Conservation (phyloP, 2,888 invertebrate genomes). For the Callimorpha dominula region DNA sequence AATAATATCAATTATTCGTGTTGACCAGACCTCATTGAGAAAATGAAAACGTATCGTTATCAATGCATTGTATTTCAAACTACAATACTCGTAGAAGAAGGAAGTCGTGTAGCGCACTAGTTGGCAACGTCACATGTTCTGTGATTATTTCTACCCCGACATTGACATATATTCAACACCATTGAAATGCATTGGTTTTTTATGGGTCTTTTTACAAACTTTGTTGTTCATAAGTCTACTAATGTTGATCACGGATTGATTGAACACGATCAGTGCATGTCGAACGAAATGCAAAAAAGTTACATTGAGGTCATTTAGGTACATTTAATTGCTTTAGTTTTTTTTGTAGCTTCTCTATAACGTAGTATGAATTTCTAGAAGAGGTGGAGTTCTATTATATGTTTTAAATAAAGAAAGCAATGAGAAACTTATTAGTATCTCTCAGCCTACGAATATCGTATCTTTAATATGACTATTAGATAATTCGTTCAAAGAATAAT, state of each 20-base stretch:
- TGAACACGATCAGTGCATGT: too few species aligned
- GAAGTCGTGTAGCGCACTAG: slow-evolving; percentile 52
- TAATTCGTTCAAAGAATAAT: too few species aligned
- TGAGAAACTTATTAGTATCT: too few species aligned
- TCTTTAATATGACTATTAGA: too few species aligned
- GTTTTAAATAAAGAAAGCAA: too few species aligned
- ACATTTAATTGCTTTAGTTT: too few species aligned
- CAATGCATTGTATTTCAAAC: slow-evolving; percentile 39
- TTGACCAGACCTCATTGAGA: slow-evolving; percentile 52
- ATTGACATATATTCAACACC: slow-evolving; percentile 45
- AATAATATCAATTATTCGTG: slow-evolving; percentile 63
- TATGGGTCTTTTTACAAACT: slow-evolving; percentile 19
- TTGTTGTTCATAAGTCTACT: slow-evolving; percentile 4
- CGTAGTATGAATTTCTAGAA: too few species aligned
- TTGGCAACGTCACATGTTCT: slow-evolving; percentile 48
- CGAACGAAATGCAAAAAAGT: too few species aligned
- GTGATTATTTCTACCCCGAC: slow-evolving; percentile 41
- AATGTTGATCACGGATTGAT: not conserved
- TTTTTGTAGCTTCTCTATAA: too few species aligned
- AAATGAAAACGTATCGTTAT: slow-evolving; percentile 54
- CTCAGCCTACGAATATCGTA: too few species aligned
- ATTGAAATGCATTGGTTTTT: slow-evolving; percentile 49
- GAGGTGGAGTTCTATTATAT: too few species aligned
- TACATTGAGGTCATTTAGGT: too few species aligned
- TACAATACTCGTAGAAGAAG: slow-evolving; percentile 46